phyloP scores from a whole-genome alignment of 2,888 invertebrate species.

The Drosophila helvetica region DNA sequence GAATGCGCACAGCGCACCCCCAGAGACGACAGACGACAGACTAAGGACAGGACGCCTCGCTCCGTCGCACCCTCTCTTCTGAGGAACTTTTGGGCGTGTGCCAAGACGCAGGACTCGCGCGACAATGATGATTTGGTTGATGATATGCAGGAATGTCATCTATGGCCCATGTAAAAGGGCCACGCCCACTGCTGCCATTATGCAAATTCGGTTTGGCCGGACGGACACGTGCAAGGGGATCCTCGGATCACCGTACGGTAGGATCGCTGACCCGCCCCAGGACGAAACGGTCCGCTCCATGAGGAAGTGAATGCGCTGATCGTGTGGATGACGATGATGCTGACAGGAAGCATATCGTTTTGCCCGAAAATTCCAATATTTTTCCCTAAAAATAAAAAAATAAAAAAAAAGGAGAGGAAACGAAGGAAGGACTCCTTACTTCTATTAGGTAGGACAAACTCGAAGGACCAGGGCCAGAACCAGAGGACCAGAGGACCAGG shows the following conservation, averaged over 20 bases:
- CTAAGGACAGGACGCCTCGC: not conserved
- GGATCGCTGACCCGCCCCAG: slow-evolving; percentile 60
- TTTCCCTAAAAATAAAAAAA: slow-evolving; percentile 49
- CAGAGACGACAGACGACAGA: too few relatives aligned
- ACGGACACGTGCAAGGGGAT: slow-evolving; percentile 62
- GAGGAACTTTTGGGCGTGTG: slow-evolving; percentile 63
- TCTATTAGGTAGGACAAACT: slow-evolving; percentile 7
- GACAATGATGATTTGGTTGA: slow-evolving; percentile 18
- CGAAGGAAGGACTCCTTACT: slow-evolving; percentile 7
- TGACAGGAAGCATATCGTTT: slow-evolving; percentile 52
- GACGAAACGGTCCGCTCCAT: slow-evolving; percentile 4
- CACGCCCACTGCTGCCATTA: slow-evolving; percentile 59
- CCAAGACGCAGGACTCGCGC: slow-evolving; percentile 41
- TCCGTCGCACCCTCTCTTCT: slow-evolving; percentile 5
- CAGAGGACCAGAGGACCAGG: slow-evolving; percentile 47
- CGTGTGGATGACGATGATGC: slow-evolving; percentile 19
- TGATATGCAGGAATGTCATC: slow-evolving; percentile 56
- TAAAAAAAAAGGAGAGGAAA: slow-evolving; percentile 21
- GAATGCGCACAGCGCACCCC: slow-evolving; percentile 4
- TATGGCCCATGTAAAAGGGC: slow-evolving; percentile 44
- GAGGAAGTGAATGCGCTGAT: slow-evolving; percentile 38
- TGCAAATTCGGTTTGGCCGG: slow-evolving; percentile 52
- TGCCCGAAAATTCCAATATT: slow-evolving; percentile 70
- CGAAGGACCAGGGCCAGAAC: not conserved
- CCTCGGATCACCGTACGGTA: slow-evolving; percentile 2